Conservation (phyloP, 2,113 vertebrate species). For the Heterocephalus glaber region DNA sequence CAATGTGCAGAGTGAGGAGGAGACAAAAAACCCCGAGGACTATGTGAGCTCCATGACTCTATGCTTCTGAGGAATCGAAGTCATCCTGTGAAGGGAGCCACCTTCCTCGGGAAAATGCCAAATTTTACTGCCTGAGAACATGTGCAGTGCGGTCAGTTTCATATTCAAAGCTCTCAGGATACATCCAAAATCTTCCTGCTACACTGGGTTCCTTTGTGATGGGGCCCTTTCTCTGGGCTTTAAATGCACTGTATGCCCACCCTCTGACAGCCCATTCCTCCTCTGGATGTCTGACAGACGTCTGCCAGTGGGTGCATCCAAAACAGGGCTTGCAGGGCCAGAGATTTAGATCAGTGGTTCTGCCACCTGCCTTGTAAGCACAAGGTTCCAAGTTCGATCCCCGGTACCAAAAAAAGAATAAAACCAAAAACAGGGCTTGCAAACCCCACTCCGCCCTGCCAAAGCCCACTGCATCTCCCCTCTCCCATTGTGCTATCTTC, state of each 20-base stretch:
- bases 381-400: too few relatives aligned
- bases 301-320: rapidly evolving
- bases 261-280: rapidly evolving
- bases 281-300: background rate
- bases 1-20: rapidly evolving
- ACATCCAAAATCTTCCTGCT: rapidly evolving
- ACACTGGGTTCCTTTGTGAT: rapidly evolving
- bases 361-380: too few relatives aligned
- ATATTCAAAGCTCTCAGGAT: background rate
- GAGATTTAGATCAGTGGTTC: too few relatives aligned
- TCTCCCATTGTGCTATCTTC: too few relatives aligned
- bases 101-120: too few relatives aligned
- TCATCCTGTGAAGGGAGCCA: background rate
- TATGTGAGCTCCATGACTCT: background rate
- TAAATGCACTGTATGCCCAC: background rate
- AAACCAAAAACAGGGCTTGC: too few relatives aligned
- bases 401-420: too few relatives aligned
- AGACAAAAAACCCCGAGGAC: too few relatives aligned
- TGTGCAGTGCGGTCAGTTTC: too few relatives aligned
- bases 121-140: too few relatives aligned
- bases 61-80: background rate
- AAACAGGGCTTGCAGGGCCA: too few relatives aligned
- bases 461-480: rapidly evolving
- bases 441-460: rapidly evolving
- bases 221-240: background rate